Conservation (phyloP, 2,888 invertebrate species). For the Tinea trinotella region DNA sequence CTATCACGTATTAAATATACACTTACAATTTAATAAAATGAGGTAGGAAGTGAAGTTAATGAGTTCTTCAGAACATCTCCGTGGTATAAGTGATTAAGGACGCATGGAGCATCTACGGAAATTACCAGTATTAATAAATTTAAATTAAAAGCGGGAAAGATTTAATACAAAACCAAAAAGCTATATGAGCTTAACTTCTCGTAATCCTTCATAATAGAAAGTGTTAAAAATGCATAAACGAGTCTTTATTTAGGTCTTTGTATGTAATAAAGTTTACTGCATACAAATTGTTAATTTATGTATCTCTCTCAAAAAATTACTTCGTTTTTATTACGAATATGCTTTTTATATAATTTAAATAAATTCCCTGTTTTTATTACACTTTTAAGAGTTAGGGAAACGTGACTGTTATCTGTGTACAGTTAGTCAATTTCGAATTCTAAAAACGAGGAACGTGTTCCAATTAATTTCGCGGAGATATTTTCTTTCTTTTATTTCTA, state of each 20-base stretch:
- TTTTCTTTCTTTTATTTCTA: neutral
- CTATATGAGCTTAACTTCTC: no score
- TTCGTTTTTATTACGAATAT: neutral
- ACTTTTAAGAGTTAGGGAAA: neutral
- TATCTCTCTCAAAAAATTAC: neutral
- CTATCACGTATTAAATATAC: no score
- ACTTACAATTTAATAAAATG: no score
- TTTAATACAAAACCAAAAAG: no score
- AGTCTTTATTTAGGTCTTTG: neutral
- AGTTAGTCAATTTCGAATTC: neutral
- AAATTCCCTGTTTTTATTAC: constrained; percentile 7
- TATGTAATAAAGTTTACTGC: neutral
- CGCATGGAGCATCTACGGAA: no score
- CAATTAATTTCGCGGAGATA: constrained; percentile 26
- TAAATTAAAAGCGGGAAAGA: no score
- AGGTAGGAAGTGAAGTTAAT: no score
- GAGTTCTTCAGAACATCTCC: no score
- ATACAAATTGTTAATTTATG: neutral
- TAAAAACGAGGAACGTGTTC: constrained; percentile 27
- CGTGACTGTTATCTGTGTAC: constrained; percentile 13
- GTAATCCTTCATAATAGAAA: no score
- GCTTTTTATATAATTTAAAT: neutral
- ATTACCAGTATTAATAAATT: no score
- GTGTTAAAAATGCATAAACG: neutral
- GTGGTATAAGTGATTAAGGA: no score